A percentile compares a stretch with the other conserved stretches of the same genome.
Evolutionary conservation across 2,797 vertebrate species (phyloP).

Genomic region (Phaenicophaeus curvirostris): DNA sequence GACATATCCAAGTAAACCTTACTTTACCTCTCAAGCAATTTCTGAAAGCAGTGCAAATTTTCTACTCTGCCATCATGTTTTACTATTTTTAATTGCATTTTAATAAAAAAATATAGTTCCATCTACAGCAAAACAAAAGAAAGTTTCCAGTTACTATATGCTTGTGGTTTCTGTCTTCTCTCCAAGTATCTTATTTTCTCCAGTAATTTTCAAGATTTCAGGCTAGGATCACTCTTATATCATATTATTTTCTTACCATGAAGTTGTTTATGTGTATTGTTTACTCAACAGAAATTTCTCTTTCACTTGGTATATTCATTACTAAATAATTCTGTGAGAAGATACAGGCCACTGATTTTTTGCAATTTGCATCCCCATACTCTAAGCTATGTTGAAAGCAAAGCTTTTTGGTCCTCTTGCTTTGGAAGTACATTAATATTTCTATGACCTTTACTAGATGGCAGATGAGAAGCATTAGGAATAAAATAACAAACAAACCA

Average conservation of each 20-base stretch:
- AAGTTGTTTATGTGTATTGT: constrained; percentile 43
- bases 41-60: background rate
- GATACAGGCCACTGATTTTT: constrained; percentile 79
- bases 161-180: background rate
- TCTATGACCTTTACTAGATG: constrained; percentile 77
- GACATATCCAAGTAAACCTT: background rate
- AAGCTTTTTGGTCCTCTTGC: constrained; percentile 69
- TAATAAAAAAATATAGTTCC: background rate
- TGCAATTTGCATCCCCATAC: constrained; percentile 73
- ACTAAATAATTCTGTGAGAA: constrained; percentile 73
- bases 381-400: constrained; percentile 68
- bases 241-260: constrained; percentile 15
- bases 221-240: constrained; percentile 26
- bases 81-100: constrained; percentile 4
- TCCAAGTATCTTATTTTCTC: constrained; percentile 40
- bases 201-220: constrained; percentile 58
- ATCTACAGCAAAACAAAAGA: background rate
- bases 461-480: constrained; percentile 70
- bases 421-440: constrained; percentile 75
- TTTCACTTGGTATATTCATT: constrained; percentile 70
- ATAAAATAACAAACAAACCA: constrained; percentile 68
- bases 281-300: constrained; percentile 66
- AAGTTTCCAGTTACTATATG: constrained; percentile 6
- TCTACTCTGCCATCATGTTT: background rate
- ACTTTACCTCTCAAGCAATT: background rate